Base-by-base conservation (phyloP, 2,888 invertebrate genomes). In the Exephanes ischioxanthus region DNA sequence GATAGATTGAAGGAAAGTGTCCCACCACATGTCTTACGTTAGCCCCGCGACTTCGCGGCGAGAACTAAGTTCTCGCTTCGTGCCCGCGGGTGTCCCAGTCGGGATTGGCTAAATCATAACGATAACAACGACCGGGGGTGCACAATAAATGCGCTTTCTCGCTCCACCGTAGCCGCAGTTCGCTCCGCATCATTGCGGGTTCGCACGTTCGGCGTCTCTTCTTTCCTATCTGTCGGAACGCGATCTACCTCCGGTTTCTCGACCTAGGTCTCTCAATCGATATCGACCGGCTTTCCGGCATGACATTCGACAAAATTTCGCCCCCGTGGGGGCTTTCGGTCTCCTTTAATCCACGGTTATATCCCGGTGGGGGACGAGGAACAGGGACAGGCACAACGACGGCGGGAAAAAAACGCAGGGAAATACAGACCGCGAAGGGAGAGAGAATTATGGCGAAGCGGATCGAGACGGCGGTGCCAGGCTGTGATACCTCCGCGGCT, bases 391-490 rank as follows among this genome's bases (percentile, higher is more conserved):
- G 85, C 86, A 86, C 72, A 84, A 86, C 79, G 80, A 73, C 33
- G 48, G 68, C 81, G 83, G 81, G 82, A 83, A 84, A 83, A 87
- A 88, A 88, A 33, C 7, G n/a, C 41, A 51, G 67, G 16, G 53
- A 77, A 77, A 67, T 14, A 66, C 51, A 55, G 66, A 66, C 19
- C 19, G 76, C 22, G 87, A 78, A 87, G 85, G 81, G 77, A 84
- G 86, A 84, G 86, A 91, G 92, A 91, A 91, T 92, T 92, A 92
- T 91, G 90, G 91, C 94, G 94, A 94, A 94, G 93, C 94, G 93
- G 48, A 85, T 48, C 45, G 67, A 58, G 75, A 71, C 72, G 77
- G 80, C 92, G 93, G 95, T 95, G 93, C 95, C 96, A 95, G 95
- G 95, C 95, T 91, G 93, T 89, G 94, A 94, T 93, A 91, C 90